These are phyloP conservation scores for Ricordea florida DNA, from an alignment of 92 coral and sea anemone genomes.

Conservation along the genomic window DNA sequence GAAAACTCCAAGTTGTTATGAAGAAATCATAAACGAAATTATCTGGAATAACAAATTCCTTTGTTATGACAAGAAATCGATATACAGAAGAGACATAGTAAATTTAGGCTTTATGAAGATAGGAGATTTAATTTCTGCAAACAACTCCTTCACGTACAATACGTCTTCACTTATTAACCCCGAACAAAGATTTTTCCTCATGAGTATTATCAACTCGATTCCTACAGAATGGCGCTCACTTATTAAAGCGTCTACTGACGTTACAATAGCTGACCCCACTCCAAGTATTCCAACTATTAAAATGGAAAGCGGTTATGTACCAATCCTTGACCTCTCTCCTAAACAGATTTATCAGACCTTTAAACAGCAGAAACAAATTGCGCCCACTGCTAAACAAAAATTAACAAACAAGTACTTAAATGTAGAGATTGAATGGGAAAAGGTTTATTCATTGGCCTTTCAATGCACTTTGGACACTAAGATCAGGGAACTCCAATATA, in stretches of 20 bases:
- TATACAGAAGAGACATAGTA: too few relatives aligned
- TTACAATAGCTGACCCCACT: neutral
- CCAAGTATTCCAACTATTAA: too few relatives aligned
- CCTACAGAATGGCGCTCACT: neutral
- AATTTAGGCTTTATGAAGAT: neutral
- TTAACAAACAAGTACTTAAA: too few relatives aligned
- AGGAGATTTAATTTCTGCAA: neutral
- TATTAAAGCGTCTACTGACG: neutral
- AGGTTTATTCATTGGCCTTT: too few relatives aligned
- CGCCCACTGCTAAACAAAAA: too few relatives aligned
- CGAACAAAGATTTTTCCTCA: neutral
- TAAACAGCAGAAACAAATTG: too few relatives aligned
- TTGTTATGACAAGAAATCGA: constrained; percentile 8
- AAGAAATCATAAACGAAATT: constrained; percentile 1
- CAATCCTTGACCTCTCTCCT: too few relatives aligned
- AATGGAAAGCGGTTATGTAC: too few relatives aligned
- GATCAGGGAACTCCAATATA: too few relatives aligned
- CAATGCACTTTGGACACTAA: too few relatives aligned
- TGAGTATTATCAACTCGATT: neutral
- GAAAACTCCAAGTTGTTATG: constrained; percentile 5
- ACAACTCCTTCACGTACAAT: neutral
- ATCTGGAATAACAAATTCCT: neutral
- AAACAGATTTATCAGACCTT: too few relatives aligned
- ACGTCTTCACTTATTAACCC: neutral
- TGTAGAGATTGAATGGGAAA: too few relatives aligned